phyloP scores from a whole-genome alignment of 2,797 vertebrate genomes.

The Miichthys miiuy region DNA sequence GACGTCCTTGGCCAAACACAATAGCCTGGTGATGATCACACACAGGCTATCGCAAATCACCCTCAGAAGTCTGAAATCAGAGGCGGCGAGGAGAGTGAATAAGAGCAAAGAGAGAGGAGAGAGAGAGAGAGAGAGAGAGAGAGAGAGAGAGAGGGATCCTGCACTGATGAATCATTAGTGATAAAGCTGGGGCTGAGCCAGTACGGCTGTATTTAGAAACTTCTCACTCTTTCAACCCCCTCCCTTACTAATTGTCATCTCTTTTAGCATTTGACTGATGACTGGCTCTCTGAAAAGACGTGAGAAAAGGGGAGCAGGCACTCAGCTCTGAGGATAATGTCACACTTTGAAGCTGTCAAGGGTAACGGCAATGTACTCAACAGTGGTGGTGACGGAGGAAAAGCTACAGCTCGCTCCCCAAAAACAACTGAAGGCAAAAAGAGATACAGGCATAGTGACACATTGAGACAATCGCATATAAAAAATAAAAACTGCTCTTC shows the following conservation, averaged over 20 bases:
- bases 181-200: slow-evolving; percentile 77
- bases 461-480: slow-evolving; percentile 4
- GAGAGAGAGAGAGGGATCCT: slow-evolving; percentile 67
- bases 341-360: slow-evolving; percentile 71
- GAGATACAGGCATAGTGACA: slow-evolving; percentile 1
- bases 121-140: slow-evolving; percentile 55
- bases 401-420: slow-evolving; percentile 34
- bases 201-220: slow-evolving; percentile 83
- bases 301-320: slow-evolving; percentile 57
- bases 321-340: slow-evolving; percentile 69
- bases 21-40: slow-evolving; percentile 80
- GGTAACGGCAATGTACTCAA: slow-evolving; percentile 59
- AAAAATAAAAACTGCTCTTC: background rate
- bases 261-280: slow-evolving; percentile 79
- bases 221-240: slow-evolving; percentile 76
- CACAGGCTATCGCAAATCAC: slow-evolving; percentile 75
- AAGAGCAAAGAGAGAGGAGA: slow-evolving; percentile 47
- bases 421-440: slow-evolving; percentile 47
- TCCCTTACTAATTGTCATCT: slow-evolving; percentile 79
- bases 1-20: slow-evolving; percentile 69
- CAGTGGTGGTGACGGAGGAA: slow-evolving; percentile 22
- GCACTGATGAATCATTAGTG: slow-evolving; percentile 82
- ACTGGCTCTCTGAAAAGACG: slow-evolving; percentile 72
- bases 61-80: slow-evolving; percentile 79
- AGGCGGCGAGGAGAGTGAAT: slow-evolving; percentile 57